phyloP scores from a whole-genome alignment of 2,797 vertebrate species.

The Buceros bicornis region DNA sequence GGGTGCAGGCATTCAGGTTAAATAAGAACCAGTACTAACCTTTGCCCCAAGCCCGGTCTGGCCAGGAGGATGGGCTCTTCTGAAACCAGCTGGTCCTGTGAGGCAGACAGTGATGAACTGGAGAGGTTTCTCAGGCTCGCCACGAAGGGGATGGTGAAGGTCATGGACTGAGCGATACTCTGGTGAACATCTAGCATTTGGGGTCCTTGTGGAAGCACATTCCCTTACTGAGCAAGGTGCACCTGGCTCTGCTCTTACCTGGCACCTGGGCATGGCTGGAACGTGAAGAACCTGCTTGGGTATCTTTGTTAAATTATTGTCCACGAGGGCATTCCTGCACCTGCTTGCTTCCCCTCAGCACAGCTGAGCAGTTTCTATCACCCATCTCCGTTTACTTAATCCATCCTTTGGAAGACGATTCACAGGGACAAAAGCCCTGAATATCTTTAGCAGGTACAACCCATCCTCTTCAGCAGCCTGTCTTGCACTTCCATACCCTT shows the following conservation, averaged over 20 bases:
- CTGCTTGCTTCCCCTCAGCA: background rate
- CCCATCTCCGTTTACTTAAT: background rate
- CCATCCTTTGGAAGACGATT: fast-evolving
- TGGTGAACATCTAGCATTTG: background rate
- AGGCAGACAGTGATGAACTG: background rate
- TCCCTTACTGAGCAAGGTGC: background rate
- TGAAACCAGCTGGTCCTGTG: background rate
- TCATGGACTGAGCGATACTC: background rate
- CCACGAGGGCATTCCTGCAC: fast-evolving
- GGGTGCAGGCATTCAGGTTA: background rate
- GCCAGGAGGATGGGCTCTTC: background rate
- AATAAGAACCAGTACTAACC: constrained; percentile 44
- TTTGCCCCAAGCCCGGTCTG: background rate
- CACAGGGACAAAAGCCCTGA: fast-evolving
- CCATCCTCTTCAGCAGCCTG: background rate
- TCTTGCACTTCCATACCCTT: background rate
- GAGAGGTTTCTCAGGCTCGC: background rate
- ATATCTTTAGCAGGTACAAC: background rate
- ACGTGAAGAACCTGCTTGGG: background rate
- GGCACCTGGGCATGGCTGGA: background rate
- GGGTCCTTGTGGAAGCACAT: background rate
- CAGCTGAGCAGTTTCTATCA: background rate
- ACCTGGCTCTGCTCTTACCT: background rate
- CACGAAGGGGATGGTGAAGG: background rate
- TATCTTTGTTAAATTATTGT: background rate